phyloP scores from a whole-genome alignment of 2,888 invertebrate genomes.

The Amitus sp. region DNA sequence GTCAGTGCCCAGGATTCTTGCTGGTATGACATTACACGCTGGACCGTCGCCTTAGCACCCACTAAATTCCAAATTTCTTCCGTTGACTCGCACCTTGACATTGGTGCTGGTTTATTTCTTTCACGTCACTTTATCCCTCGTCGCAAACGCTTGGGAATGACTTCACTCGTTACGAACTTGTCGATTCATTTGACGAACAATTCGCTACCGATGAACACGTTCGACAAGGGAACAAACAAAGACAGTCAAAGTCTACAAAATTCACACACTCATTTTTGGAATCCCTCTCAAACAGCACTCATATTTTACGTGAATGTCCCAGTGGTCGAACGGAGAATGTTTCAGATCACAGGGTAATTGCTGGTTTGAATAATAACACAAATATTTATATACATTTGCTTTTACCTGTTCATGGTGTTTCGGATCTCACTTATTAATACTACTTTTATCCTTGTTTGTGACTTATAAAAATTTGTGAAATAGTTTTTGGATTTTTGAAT shows the following conservation, averaged over 20 bases:
- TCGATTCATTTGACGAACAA: neutral
- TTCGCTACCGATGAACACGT: slow-evolving; percentile 4
- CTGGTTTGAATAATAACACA: no score
- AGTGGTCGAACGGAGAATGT: no score
- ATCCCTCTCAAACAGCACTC: no score
- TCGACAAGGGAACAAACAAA: neutral
- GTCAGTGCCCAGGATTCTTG: slow-evolving; percentile 82
- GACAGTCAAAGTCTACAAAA: no score
- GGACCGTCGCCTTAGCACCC: slow-evolving; percentile 63
- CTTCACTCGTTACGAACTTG: slow-evolving; percentile 5
- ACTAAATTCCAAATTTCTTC: slow-evolving; percentile 51
- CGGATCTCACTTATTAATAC: no score
- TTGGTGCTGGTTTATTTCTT: slow-evolving; percentile 60
- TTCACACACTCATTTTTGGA: no score
- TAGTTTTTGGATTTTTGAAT: neutral
- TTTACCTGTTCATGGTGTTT: neutral
- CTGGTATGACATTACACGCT: slow-evolving; percentile 78
- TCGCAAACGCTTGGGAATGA: slow-evolving; percentile 30
- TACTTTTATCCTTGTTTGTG: neutral
- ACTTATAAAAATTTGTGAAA: neutral
- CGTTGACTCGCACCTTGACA: slow-evolving; percentile 59
- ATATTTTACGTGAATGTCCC: no score
- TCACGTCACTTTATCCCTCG: slow-evolving; percentile 18
- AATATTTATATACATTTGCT: neutral
- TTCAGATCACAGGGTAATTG: no score